phyloP scores from a whole-genome alignment of 2,888 invertebrate species.

The Andrena fulva region DNA sequence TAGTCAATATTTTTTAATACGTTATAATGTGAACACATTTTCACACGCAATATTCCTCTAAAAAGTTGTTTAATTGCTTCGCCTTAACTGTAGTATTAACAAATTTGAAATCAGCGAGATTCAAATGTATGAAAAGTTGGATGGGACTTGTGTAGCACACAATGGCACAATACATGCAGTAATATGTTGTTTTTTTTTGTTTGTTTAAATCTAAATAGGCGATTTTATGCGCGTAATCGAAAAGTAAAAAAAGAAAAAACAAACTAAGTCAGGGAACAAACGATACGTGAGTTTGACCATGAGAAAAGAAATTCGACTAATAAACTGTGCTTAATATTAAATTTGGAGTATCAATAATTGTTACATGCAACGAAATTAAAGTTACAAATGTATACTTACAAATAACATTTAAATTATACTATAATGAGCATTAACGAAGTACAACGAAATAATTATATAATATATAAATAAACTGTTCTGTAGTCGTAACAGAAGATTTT shows the following conservation, averaged over 20 bases:
- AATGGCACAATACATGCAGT: slow-evolving; percentile 9
- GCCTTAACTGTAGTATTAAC: not conserved
- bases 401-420: slow-evolving; percentile 3
- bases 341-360: slow-evolving; percentile 3
- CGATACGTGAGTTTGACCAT: not conserved
- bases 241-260: not conserved
- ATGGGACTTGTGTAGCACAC: slow-evolving; percentile 21
- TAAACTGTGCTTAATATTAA: not conserved
- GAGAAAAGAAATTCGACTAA: not conserved
- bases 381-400: not conserved
- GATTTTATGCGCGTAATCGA: not conserved
- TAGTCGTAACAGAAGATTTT: not conserved
- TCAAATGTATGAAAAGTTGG: not conserved
- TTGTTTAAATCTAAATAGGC: not conserved
- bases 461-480: not conserved
- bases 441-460: not conserved
- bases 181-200: slow-evolving; percentile 7
- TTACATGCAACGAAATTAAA: not conserved
- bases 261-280: not conserved
- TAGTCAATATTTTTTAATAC: slow-evolving; percentile 16
- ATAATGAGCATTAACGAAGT: not conserved
- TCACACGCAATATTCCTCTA: slow-evolving; percentile 11
- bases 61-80: slow-evolving; percentile 9
- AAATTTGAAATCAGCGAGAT: slow-evolving; percentile 8
- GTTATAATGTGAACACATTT: slow-evolving; percentile 31